Base-by-base conservation (phyloP, 1,140 invertebrate genomes). In the Lasioglossum albipes region DNA sequence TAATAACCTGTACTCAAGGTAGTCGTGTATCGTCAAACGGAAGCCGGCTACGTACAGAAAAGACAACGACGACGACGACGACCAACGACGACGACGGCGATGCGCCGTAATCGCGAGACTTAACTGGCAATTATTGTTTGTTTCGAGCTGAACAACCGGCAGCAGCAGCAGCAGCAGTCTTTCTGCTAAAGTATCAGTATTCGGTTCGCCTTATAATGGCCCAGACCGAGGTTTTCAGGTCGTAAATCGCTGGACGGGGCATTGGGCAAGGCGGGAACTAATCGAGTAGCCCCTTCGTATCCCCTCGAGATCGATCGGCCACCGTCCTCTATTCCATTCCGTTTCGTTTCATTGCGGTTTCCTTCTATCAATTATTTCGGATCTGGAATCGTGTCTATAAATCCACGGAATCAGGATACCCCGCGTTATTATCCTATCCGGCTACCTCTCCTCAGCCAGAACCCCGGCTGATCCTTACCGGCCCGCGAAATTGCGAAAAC, bases 311-410 rank as follows among this genome's bases (percentile, higher is more conserved):
- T 54, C 68, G 7, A 16, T 42, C 31, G 49, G 71, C 67, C 83
- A 67, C 72, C 71, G 75, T 80, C 71, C 82, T 80, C 84, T 85
- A 81, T 85, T 87, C 83, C 86, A 85, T 84, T 85, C 79, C 83
- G 75, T 85, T 85, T 88, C 81, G 81, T 85, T 88, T 85, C 81
- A 87, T 79, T 79, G 87, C 75, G 81, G 84, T 86, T 88, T 86
- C 84, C 86, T 85, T 88, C 81, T 88, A 87, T 88, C 87, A 87
- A 88, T 88, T 88, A 88, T 88, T 81, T 88, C 81, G 75, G 84
- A 87, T 87, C 86, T 85, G 49, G 81, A 79, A 79, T 87, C 83
- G 83, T 85, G 76, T 66, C 83, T 72, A 83, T 85, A 85, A 85
- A 87, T 88, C 81, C 75, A 85, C n/a, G 72, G 71, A 83, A 81